Conservation (phyloP, 2,797 vertebrate species). For the Xiphophorus birchmanni region DNA sequence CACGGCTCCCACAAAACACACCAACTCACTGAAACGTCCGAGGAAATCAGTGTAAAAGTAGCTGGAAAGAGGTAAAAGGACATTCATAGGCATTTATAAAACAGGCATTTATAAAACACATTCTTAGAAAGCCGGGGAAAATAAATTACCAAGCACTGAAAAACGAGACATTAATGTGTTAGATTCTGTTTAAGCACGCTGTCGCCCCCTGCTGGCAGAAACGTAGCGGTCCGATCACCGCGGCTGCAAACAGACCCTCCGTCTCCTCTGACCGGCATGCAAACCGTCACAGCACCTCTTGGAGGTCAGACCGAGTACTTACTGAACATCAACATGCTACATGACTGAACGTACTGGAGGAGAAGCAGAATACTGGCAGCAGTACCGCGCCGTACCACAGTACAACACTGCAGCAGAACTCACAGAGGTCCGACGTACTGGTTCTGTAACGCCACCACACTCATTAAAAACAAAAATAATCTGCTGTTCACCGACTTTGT, state of each 20-base stretch:
- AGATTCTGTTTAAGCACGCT: not conserved
- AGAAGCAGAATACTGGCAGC: slow-evolving; percentile 53
- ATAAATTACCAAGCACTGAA: not conserved
- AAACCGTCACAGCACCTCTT: slow-evolving; percentile 61
- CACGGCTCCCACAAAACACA: not conserved
- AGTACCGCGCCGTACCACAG: slow-evolving; percentile 31
- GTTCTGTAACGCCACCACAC: slow-evolving; percentile 13
- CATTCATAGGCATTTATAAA: slow-evolving; percentile 15
- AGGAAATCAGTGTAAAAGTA: not conserved
- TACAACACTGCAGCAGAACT: slow-evolving; percentile 60
- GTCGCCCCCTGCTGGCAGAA: not conserved
- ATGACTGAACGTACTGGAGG: slow-evolving; percentile 59
- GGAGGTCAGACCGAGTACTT: slow-evolving; percentile 59
- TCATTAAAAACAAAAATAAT: not conserved
- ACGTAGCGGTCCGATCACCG: not conserved
- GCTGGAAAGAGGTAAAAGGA: slow-evolving; percentile 9
- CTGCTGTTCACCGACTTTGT: not conserved
- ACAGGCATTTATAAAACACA: slow-evolving; percentile 11
- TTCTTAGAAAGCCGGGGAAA: slow-evolving; percentile 2
- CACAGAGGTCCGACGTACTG: slow-evolving; percentile 55
- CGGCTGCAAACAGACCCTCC: slow-evolving; percentile 31
- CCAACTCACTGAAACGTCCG: not conserved
- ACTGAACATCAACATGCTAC: slow-evolving; percentile 71
- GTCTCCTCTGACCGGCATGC: slow-evolving; percentile 57
- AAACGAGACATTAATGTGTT: not conserved